A percentile compares a stretch with the other conserved stretches of the same genome.
Evolutionary conservation across 2,113 vertebrate genomes (phyloP).

Genomic region (Catharus fuscescens): DNA sequence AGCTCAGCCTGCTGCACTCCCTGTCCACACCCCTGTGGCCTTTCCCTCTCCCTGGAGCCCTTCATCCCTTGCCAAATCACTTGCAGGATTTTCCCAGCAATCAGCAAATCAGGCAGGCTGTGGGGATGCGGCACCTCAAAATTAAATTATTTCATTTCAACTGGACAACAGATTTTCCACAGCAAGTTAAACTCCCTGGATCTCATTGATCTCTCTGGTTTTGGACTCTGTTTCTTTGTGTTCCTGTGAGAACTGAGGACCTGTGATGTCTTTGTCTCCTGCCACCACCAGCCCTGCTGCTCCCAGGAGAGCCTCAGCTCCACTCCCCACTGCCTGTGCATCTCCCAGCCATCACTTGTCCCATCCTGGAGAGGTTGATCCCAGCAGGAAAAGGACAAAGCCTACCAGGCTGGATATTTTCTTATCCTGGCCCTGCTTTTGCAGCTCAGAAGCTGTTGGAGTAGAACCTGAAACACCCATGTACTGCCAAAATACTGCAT

Average conservation of each 20-base stretch:
- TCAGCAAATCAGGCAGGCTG: not conserved
- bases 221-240: not conserved
- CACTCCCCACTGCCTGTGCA: accelerated
- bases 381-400: not conserved
- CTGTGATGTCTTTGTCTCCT: not conserved
- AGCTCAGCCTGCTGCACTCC: too few species aligned
- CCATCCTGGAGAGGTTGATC: accelerated
- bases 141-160: not conserved
- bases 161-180: not conserved
- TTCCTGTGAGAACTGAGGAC: not conserved
- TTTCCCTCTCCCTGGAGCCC: not conserved
- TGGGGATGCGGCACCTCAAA: not conserved
- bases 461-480: not conserved
- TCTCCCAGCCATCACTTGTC: not conserved
- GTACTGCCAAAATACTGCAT: not conserved
- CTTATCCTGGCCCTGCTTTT: not conserved
- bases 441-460: not conserved
- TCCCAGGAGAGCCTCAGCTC: accelerated
- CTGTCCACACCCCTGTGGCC: not conserved
- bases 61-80: not conserved
- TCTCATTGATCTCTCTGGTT: not conserved
- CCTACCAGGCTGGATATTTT: not conserved
- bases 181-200: not conserved
- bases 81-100: not conserved
- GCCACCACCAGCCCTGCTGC: not conserved